A percentile compares a stretch with the other conserved stretches of the same genome.
Conservation (phyloP, 1,140 invertebrate genomes). For the Atopsyche davidsoni region DNA sequence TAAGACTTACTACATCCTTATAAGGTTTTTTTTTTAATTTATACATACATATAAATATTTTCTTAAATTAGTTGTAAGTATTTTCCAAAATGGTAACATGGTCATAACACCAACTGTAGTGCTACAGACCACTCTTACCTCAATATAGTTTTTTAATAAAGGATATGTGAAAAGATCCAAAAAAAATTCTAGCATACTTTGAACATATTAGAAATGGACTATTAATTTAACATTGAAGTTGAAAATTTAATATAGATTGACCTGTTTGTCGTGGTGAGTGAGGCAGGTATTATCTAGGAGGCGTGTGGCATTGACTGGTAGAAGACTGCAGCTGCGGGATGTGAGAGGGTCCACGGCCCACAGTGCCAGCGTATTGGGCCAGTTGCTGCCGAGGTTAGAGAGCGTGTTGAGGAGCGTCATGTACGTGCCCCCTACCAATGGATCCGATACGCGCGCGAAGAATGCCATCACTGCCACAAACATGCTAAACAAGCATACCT, state of each 20-base stretch:
- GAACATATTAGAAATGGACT: too few relatives aligned
- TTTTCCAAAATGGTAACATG: too few relatives aligned
- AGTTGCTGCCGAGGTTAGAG: slow-evolving; percentile 93
- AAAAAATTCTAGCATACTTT: too few relatives aligned
- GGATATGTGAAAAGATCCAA: too few relatives aligned
- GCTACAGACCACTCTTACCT: neutral
- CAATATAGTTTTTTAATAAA: too few relatives aligned
- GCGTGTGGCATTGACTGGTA: slow-evolving; percentile 35
- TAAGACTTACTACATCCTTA: too few relatives aligned
- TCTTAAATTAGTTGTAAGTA: too few relatives aligned
- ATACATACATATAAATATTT: too few relatives aligned
- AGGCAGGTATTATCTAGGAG: slow-evolving; percentile 40
- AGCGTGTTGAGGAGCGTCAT: slow-evolving; percentile 99
- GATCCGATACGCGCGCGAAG: slow-evolving; percentile 77
- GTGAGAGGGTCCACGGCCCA: slow-evolving; percentile 90
- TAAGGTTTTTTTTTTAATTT: too few relatives aligned
- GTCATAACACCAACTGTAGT: neutral
- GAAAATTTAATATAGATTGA: slow-evolving; percentile 27
- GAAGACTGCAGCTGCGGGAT: slow-evolving; percentile 59
- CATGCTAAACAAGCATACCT: slow-evolving; percentile 62
- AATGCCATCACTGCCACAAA: slow-evolving; percentile 66
- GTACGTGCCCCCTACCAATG: slow-evolving; percentile 93
- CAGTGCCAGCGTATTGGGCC: slow-evolving; percentile 88
- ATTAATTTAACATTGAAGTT: too few relatives aligned
- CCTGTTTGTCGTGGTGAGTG: slow-evolving; percentile 37